Percentiles rank a stretch among this genome's conserved stretches.
Conservation (phyloP, 2,113 vertebrate species). For the Phoenicopterus ruber region DNA sequence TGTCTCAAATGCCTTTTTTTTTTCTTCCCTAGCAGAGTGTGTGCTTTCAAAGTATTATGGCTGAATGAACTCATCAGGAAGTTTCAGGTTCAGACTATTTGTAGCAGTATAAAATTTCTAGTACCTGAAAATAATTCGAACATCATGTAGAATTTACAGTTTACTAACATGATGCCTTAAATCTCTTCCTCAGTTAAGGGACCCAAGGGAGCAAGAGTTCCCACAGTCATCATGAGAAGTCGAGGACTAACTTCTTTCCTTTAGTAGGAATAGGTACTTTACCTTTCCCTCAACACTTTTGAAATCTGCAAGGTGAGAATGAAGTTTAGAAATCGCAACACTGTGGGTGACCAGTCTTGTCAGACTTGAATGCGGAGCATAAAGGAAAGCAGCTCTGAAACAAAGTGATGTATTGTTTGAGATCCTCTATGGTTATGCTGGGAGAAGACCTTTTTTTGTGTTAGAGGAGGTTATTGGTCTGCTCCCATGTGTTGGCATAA, state of each 20-base stretch:
- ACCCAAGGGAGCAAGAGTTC: background rate
- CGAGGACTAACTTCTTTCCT: background rate
- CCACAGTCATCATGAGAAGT: background rate
- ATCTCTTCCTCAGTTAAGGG: background rate
- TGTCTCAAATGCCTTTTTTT: background rate
- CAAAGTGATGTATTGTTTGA: background rate
- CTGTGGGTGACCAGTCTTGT: background rate
- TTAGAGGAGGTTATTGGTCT: background rate
- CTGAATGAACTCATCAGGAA: background rate
- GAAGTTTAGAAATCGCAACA: background rate
- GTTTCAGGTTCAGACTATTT: background rate
- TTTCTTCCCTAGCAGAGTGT: background rate
- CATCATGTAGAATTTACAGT: background rate
- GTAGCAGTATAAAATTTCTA: background rate
- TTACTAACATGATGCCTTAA: background rate
- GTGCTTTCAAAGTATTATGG: background rate
- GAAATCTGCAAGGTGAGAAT: background rate
- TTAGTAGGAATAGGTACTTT: background rate
- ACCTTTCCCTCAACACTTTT: background rate
- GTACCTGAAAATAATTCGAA: background rate
- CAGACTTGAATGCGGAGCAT: fast-evolving
- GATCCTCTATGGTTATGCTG: background rate
- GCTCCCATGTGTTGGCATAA: background rate
- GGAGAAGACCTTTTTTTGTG: background rate
- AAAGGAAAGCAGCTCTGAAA: background rate